Percentiles rank a stretch among this genome's conserved stretches.
phyloP scores from a whole-genome alignment of 2,797 vertebrate genomes.

The Prionace glauca region DNA sequence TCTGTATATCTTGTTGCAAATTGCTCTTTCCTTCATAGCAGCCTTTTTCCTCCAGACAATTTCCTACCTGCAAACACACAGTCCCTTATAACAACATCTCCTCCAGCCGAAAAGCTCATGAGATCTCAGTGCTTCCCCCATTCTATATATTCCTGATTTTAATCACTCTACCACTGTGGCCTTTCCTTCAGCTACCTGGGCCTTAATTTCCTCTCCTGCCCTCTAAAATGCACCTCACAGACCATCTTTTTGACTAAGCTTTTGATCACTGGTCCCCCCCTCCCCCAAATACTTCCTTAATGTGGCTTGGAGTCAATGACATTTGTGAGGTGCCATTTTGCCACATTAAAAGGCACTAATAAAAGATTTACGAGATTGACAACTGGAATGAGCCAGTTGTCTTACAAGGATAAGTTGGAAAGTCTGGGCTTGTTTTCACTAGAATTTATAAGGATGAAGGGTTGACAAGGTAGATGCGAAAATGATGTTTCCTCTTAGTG shows the following conservation, averaged over 20 bases:
- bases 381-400: too few relatives aligned
- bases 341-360: neutral
- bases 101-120: neutral
- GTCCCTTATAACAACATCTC: neutral
- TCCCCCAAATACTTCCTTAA: neutral
- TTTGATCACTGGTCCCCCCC: neutral
- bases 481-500: too few relatives aligned
- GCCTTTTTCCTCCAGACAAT: neutral
- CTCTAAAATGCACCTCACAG: neutral
- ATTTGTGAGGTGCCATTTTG: neutral
- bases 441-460: too few relatives aligned
- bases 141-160: neutral
- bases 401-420: too few relatives aligned
- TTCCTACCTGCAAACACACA: neutral
- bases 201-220: neutral
- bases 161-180: neutral
- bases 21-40: neutral
- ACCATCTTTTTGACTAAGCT: neutral
- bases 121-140: neutral
- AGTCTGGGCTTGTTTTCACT: too few relatives aligned
- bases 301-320: neutral
- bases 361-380: too few relatives aligned
- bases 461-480: too few relatives aligned
- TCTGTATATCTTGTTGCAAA: neutral
- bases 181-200: neutral